A percentile compares a stretch with the other conserved stretches of the same genome.
Conservation (phyloP, 1,140 invertebrate species). For the Pogonognathellus flavescens region DNA sequence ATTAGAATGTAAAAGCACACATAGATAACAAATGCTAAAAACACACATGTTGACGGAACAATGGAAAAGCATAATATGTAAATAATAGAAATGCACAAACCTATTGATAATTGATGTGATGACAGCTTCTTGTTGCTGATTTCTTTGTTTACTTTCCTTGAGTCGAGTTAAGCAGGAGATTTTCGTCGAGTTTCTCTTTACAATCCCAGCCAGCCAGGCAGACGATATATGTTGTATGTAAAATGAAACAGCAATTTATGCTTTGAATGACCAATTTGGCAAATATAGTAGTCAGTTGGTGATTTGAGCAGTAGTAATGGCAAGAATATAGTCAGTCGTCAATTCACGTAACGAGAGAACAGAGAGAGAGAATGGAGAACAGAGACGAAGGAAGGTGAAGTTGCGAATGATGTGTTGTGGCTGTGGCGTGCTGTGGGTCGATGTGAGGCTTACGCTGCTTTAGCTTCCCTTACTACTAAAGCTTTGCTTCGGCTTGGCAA, state of each 20-base stretch:
- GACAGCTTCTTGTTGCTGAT: not conserved
- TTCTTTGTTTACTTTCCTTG: too few species aligned
- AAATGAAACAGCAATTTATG: not conserved
- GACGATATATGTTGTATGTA: not conserved
- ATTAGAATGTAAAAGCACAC: too few species aligned
- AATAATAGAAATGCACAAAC: not conserved
- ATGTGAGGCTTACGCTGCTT: constrained; percentile 24
- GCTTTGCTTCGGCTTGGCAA: constrained; percentile 14
- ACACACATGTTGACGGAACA: not conserved
- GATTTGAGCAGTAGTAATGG: not conserved
- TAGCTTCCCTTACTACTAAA: not conserved
- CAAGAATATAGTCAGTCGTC: too few species aligned
- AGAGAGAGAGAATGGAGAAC: not conserved
- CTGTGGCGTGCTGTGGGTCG: constrained; percentile 23
- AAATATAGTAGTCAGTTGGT: not conserved
- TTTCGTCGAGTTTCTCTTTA: too few species aligned
- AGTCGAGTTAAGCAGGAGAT: too few species aligned
- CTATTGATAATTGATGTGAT: constrained; percentile 2
- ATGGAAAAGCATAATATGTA: not conserved
- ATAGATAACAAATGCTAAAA: too few species aligned
- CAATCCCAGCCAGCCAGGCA: too few species aligned
- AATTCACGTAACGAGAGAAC: not conserved
- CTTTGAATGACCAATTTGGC: constrained; percentile 39
- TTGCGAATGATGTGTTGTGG: constrained; percentile 40
- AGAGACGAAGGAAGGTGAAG: constrained; percentile 25